Evolutionary conservation across 1,140 invertebrate genomes (phyloP).

Genomic region (Drosophila kikkawai): DNA sequence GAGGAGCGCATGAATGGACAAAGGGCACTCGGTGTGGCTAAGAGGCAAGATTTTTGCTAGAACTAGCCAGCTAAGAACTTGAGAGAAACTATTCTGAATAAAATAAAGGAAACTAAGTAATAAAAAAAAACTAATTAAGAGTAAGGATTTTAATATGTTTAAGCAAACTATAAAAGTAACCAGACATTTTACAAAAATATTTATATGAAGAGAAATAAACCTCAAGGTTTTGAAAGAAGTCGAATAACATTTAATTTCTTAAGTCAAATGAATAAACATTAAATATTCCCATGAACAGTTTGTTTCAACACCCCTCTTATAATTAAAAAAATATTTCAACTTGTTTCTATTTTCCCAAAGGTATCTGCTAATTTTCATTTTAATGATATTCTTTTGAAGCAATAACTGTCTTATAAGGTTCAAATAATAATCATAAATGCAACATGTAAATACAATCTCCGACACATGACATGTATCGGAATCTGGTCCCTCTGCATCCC

Average conservation of each 20-base stretch:
- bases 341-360: neutral
- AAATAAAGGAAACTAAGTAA: neutral
- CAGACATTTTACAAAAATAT: neutral
- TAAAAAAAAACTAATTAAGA: neutral
- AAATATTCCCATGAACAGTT: neutral
- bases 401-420: neutral
- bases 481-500: neutral
- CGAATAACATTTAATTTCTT: too few species aligned
- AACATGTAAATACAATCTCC: neutral
- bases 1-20: constrained; percentile 13
- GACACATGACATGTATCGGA: neutral
- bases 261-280: too few species aligned
- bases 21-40: constrained; percentile 10
- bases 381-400: neutral
- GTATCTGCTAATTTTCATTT: neutral
- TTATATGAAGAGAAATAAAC: neutral
- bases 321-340: neutral
- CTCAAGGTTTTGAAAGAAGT: neutral
- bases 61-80: neutral
- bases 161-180: too few species aligned
- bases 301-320: neutral
- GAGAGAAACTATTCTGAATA: neutral
- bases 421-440: too few species aligned
- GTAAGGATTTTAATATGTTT: neutral
- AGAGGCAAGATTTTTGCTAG: constrained; percentile 1